Evolutionary conservation across 2,888 invertebrate species (phyloP), one percentile per base, ranked within the genome.

Genomic region (Sminthurides aquaticus): DNA sequence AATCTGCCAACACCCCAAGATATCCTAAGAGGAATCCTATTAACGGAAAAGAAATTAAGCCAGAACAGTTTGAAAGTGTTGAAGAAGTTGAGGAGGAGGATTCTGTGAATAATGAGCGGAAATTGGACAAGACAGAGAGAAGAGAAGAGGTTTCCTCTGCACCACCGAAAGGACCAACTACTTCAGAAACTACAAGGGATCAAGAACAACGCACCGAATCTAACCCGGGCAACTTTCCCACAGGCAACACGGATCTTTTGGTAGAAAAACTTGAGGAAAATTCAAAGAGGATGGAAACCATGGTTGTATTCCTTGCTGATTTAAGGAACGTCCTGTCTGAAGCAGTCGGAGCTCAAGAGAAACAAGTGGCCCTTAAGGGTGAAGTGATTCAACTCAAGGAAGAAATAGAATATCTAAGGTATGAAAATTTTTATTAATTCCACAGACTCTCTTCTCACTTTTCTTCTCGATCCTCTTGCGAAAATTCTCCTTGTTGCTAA

Each of bases 361-460:
- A 66, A 52, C 68, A 71, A 68, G 67, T 68, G 68, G 64, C 64
- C 43, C 65, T 69, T 60, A 66, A 67, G 65, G 66, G 52, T 43
- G 70, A 72, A 67, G 67, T 72, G 63, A 67, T 67, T 22, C 69
- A 71, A 66, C 66, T 72, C n/a, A 54, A 69, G 25, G 71, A 72
- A 60, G 72, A 72, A 70, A 71, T 71, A 57, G 69, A 70, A 56
- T 71, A 68, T 64, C 67, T 72, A 5, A 68, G 72, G 71, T 72
- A 52, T 20, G 25, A 3, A 5, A 54, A 54, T 54, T 54, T 54
- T n/a, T 54, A n/a, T 20, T 20, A 54, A 25, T 56, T 56, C 18
- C n/a, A 52, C 52, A 18, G 24, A 56, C 25, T 56, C 18, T 8
- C 20, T 5, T 24, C 25, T 26, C 18, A 24, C 56, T 15, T 25